Conservation (phyloP, 2,113 vertebrate genomes). For the Lepus americanus region DNA sequence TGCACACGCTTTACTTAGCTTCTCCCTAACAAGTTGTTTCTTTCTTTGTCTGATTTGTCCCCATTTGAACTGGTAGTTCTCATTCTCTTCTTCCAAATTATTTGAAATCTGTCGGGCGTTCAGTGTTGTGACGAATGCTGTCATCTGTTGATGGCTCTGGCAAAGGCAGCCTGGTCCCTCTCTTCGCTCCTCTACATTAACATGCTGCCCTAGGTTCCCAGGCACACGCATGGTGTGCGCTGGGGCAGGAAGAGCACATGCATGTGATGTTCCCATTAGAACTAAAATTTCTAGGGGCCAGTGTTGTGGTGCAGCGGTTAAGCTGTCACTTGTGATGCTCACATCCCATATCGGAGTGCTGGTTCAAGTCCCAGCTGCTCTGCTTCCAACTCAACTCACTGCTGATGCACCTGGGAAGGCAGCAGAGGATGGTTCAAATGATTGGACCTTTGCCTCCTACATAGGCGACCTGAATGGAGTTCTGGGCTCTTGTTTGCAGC, state of each 20-base stretch:
- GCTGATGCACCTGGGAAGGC: too few relatives aligned
- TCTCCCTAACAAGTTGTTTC: not conserved
- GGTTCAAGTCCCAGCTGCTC: too few relatives aligned
- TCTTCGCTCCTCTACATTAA: not conserved
- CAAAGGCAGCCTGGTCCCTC: not conserved
- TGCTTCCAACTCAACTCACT: too few relatives aligned
- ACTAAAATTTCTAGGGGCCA: not conserved
- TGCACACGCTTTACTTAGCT: not conserved
- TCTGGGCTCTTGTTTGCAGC: too few relatives aligned
- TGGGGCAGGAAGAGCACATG: not conserved
- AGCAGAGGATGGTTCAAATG: too few relatives aligned
- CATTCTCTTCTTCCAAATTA: not conserved
- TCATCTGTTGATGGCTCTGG: not conserved
- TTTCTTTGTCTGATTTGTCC: not conserved
- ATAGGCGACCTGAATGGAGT: too few relatives aligned
- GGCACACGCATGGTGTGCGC: fast-evolving
- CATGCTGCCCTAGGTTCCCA: not conserved
- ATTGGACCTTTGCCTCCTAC: too few relatives aligned
- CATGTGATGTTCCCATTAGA: not conserved
- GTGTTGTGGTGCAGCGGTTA: too few relatives aligned
- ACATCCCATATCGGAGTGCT: too few relatives aligned
- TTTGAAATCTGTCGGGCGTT: not conserved
- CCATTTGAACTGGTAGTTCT: not conserved
- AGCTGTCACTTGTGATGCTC: too few relatives aligned
- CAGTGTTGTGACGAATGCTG: not conserved